Percentiles rank a stretch among this genome's conserved stretches.
phyloP scores from a whole-genome alignment of 2,797 vertebrate genomes.

The Microtus californicus region DNA sequence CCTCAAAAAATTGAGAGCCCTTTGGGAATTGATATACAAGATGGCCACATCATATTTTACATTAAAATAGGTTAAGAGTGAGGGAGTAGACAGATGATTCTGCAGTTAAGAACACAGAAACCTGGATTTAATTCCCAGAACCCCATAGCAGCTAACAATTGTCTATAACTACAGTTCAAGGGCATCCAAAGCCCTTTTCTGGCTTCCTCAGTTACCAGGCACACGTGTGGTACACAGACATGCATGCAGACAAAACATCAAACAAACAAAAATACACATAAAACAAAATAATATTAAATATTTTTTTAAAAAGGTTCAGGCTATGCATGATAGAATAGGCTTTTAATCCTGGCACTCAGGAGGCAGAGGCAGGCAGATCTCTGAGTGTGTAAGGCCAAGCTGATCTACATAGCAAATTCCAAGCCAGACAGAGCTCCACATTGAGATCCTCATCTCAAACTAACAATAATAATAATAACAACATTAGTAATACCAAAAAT shows the following conservation, averaged over 20 bases:
- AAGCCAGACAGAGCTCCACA: neutral
- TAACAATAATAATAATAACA: neutral
- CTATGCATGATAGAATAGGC: neutral
- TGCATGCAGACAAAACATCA: neutral
- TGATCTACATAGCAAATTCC: neutral
- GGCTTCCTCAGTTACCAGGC: neutral
- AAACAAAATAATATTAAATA: neutral
- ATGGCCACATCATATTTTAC: neutral
- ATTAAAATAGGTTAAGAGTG: neutral
- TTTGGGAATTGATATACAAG: neutral
- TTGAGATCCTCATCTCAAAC: neutral
- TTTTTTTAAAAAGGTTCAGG: neutral
- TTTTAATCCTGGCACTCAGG: neutral
- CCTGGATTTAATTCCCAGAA: neutral
- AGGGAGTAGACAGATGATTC: neutral
- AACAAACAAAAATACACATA: neutral
- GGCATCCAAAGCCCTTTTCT: neutral
- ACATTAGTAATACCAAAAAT: neutral
- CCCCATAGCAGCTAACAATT: neutral
- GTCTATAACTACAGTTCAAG: neutral
- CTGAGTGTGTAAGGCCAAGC: neutral
- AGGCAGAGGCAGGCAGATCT: neutral
- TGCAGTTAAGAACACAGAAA: neutral
- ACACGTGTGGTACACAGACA: neutral
- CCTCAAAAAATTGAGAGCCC: neutral